Base-by-base conservation (phyloP, 2,888 invertebrate genomes). In the Ormyrus pomaceus region DNA sequence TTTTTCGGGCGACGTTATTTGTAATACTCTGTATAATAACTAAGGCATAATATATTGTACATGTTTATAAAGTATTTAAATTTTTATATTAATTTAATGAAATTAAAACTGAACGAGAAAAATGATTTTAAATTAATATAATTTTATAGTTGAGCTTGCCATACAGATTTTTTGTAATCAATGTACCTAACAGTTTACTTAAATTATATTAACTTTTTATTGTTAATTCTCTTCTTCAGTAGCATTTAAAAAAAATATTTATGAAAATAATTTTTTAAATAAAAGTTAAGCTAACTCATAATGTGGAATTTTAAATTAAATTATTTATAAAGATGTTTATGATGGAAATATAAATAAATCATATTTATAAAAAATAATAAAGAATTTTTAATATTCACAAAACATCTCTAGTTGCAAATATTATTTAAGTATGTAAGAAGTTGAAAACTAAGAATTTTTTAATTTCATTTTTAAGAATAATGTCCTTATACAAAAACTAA, bases 1-100 rank as follows among this genome's bases (percentile, higher is more conserved):
- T 77, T 77, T 74, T 65, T 77, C 64, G 56, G 61, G 59, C 50
- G 64, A 73, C 74, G 71, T 61, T 66, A 75, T 78, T 78, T 78
- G 62, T 81, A 78, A 81, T 78, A 78, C 78, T 81, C 81, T 81
- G 71, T 72, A 78, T 72, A 66, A 70, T 81, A 75, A 68, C 68
- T 75, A 78, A 81, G 69, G 68, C 68, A 78, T 78, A 81, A 81
- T 78, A 78, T 58, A 80, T 80, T 77, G 46, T 72, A 69, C 76
- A 80, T 69, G 73, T 80, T 80, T 73, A 69, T 68, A 80, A 9
- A 53, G 66, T 48, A 71, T 61, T 70, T 10, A 13, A 69, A n/a
- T 62, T 61, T 48, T 66, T 66, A 46, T 72, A 69, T 69, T 78
- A 73, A 79, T 79, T 69, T 50, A 19, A 61, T 3, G 55, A 48